phyloP scores from a whole-genome alignment of 1,140 invertebrate genomes.

The Brachionus manjavacas region DNA sequence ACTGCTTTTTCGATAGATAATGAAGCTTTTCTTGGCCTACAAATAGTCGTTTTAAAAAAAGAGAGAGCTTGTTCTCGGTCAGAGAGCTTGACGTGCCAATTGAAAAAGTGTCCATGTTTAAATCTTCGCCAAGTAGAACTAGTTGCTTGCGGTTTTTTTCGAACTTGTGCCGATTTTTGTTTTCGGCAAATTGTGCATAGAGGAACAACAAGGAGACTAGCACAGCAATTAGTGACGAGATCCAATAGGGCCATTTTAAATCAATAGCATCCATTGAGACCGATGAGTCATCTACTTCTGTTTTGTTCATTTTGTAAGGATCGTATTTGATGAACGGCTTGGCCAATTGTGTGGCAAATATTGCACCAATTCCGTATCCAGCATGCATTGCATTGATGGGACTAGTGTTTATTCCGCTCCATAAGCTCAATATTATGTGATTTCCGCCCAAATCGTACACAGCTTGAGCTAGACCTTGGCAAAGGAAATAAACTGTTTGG shows the following conservation, averaged over 20 bases:
- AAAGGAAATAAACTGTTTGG: not conserved
- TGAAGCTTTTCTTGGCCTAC: not conserved
- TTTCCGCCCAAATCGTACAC: constrained; percentile 35
- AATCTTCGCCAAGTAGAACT: not conserved
- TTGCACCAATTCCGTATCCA: constrained; percentile 36
- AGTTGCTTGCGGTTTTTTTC: not conserved
- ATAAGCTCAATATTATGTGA: constrained; percentile 7
- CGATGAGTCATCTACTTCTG: not conserved
- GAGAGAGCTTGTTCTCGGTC: not conserved
- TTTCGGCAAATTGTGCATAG: not conserved
- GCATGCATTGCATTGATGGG: constrained; percentile 41
- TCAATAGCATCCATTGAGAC: not conserved
- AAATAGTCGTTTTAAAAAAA: not conserved
- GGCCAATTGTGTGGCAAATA: constrained; percentile 28
- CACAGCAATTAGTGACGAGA: not conserved
- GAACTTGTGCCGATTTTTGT: not conserved
- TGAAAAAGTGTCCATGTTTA: not conserved
- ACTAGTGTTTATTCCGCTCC: not conserved
- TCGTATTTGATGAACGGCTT: constrained; percentile 21
- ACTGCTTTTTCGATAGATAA: not conserved
- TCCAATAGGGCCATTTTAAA: constrained; percentile 16
- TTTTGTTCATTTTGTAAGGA: not conserved
- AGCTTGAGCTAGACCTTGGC: constrained; percentile 13
- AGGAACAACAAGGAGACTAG: not conserved
- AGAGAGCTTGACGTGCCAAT: not conserved